A percentile compares a stretch with the other conserved stretches of the same genome.
These are phyloP conservation scores for Eulemur coronatus DNA, from an alignment of 2,797 vertebrate species.

Conservation along the genomic window DNA sequence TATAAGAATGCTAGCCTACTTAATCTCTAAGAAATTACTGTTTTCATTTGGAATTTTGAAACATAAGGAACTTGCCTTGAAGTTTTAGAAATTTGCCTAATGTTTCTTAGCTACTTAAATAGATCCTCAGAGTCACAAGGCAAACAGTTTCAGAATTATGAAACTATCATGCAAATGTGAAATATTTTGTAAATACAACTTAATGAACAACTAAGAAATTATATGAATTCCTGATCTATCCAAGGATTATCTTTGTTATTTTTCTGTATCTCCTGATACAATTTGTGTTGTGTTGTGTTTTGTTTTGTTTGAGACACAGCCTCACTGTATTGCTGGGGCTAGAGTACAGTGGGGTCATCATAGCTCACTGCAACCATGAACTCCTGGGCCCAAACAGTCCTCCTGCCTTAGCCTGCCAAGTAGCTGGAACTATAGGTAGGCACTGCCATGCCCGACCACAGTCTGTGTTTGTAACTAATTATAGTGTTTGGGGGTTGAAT, in stretches of 20 bases:
- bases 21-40: neutral
- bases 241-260: neutral
- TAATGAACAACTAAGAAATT: neutral
- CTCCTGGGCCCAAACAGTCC: too few species aligned
- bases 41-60: neutral
- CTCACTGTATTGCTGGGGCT: too few species aligned
- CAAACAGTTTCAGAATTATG: conserved; percentile 17
- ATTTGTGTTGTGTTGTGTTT: neutral
- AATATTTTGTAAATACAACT: neutral
- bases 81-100: neutral
- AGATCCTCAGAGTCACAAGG: neutral
- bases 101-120: neutral
- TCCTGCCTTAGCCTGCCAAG: too few species aligned
- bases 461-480: neutral
- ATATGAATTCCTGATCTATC: neutral
- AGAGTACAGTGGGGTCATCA: too few species aligned
- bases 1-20: neutral
- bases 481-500: neutral
- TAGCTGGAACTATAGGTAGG: too few species aligned
- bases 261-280: neutral
- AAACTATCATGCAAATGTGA: neutral
- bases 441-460: too few species aligned
- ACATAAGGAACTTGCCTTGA: neutral
- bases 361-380: too few species aligned
- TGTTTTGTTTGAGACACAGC: too few species aligned